Evolutionary conservation across 2,888 invertebrate species (phyloP).

Genomic region (Lamellibrachia satsuma): DNA sequence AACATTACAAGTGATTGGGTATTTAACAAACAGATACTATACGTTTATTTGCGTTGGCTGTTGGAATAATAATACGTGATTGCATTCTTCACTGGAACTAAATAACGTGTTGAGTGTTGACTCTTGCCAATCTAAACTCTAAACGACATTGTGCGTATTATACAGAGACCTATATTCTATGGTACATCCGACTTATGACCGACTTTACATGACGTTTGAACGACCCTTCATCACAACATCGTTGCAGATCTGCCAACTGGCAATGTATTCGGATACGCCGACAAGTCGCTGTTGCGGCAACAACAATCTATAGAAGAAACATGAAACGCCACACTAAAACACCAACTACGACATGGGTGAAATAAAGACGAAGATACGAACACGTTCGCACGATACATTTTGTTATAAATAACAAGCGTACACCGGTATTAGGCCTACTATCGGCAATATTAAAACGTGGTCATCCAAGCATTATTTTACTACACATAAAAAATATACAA

Average conservation of each 20-base stretch:
- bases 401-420: neutral
- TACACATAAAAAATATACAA: neutral
- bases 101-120: neutral
- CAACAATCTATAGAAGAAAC: too few species aligned
- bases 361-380: too few species aligned
- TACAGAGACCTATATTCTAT: neutral
- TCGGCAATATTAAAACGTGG: neutral
- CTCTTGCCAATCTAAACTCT: neutral
- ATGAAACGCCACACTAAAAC: too few species aligned
- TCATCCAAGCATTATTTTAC: neutral
- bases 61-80: neutral
- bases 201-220: neutral
- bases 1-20: too few species aligned
- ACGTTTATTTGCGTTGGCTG: too few species aligned
- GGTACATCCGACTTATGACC: neutral
- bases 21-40: too few species aligned
- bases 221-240: constrained; percentile 6
- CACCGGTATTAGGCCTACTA: neutral
- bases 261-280: neutral
- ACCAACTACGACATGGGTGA: too few species aligned
- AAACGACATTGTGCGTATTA: too few species aligned
- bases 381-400: too few species aligned
- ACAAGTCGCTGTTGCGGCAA: neutral
- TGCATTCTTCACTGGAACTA: neutral
- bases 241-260: neutral